These are phyloP conservation scores for Elephantulus edwardii DNA, from an alignment of 2,113 vertebrate species.

Conservation along the genomic window DNA sequence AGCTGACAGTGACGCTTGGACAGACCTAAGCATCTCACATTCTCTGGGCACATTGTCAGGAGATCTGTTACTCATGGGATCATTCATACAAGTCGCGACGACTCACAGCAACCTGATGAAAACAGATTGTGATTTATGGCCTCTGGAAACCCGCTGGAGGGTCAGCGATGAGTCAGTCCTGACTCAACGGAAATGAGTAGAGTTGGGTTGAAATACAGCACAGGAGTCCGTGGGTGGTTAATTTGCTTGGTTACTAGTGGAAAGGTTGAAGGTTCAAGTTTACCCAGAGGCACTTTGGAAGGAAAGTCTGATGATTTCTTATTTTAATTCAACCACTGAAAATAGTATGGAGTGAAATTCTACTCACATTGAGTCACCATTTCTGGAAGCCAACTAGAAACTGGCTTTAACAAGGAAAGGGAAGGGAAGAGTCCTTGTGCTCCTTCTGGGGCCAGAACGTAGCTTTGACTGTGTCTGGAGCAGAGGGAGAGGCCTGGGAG, in stretches of 20 bases:
- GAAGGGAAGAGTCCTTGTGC: background rate
- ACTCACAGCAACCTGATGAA: too few relatives aligned
- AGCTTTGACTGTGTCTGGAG: background rate
- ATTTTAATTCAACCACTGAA: background rate
- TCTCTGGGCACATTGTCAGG: too few relatives aligned
- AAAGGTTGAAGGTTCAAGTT: background rate
- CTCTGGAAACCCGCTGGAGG: too few relatives aligned
- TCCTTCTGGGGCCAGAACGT: background rate
- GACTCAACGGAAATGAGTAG: too few relatives aligned
- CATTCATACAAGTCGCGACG: too few relatives aligned
- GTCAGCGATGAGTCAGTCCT: too few relatives aligned
- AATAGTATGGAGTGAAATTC: background rate
- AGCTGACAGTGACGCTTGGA: background rate
- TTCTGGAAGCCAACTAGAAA: background rate
- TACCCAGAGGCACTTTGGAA: background rate
- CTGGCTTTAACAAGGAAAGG: background rate
- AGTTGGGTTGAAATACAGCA: too few relatives aligned
- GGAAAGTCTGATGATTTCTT: background rate
- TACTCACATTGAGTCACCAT: background rate
- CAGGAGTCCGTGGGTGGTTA: background rate
- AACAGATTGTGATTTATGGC: too few relatives aligned
- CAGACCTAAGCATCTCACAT: background rate
- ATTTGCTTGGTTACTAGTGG: background rate
- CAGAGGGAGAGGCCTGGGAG: background rate
- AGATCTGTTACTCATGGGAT: too few relatives aligned